Evolutionary conservation across 2,113 vertebrate genomes (phyloP).

Genomic region (Syngnathus typhle): DNA sequence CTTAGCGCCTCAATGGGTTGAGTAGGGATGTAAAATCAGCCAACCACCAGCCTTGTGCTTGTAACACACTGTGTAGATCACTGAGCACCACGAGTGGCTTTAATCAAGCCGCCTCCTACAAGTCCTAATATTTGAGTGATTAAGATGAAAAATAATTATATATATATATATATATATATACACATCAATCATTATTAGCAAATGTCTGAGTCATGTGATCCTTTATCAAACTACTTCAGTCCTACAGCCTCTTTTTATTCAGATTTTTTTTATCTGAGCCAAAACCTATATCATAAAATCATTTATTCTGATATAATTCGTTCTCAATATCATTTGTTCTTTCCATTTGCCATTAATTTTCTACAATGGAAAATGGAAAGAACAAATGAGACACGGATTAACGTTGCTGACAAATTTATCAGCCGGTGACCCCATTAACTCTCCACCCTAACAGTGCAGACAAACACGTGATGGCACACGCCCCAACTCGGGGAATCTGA

Average conservation of each 20-base stretch:
- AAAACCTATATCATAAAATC: too few species aligned
- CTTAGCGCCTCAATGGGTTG: conserved; percentile 52
- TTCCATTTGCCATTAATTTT: neutral
- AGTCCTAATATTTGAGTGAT: conserved; percentile 3
- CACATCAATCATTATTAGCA: too few species aligned
- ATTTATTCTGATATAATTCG: too few species aligned
- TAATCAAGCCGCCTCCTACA: conserved; percentile 41
- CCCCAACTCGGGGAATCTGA: conserved; percentile 49
- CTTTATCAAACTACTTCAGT: too few species aligned
- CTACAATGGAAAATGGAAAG: neutral
- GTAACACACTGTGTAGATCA: conserved; percentile 37
- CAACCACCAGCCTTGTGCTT: conserved; percentile 31
- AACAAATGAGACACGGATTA: neutral
- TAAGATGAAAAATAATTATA: too few species aligned
- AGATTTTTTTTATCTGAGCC: too few species aligned
- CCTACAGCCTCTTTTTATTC: too few species aligned
- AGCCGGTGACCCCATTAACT: conserved; percentile 51
- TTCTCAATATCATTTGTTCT: too few species aligned
- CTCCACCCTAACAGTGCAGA: conserved; percentile 33
- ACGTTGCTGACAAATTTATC: conserved; percentile 48
- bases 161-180: too few species aligned
- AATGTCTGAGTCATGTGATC: too few species aligned
- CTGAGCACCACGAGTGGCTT: conserved; percentile 35
- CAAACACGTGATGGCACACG: conserved; percentile 42
- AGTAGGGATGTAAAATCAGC: conserved; percentile 55